Percentiles rank a stretch among this genome's conserved stretches.
These are phyloP conservation scores for Drosophila mayaguana DNA, from an alignment of 2,888 invertebrate genomes.

Conservation along the genomic window DNA sequence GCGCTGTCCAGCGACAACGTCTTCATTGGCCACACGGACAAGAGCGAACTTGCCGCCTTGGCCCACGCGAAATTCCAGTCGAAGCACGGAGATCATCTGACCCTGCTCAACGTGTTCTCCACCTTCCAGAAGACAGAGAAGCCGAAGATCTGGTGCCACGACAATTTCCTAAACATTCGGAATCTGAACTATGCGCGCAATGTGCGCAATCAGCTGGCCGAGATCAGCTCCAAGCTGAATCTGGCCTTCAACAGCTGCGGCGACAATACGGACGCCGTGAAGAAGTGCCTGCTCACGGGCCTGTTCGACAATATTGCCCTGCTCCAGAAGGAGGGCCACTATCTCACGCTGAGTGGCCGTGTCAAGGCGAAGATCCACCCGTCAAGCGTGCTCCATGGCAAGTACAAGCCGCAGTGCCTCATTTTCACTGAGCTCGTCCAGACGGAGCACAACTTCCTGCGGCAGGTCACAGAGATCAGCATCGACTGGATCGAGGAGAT, in stretches of 20 bases:
- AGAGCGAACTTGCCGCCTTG: constrained; percentile 91
- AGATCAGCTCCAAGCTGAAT: constrained; percentile 88
- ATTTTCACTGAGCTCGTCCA: constrained; percentile 95
- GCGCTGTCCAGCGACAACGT: constrained; percentile 95
- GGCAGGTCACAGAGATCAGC: constrained; percentile 91
- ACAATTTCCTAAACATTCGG: constrained; percentile 93
- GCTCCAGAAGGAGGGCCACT: constrained; percentile 90
- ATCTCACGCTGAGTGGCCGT: constrained; percentile 88
- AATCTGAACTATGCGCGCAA: constrained; percentile 93
- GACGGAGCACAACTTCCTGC: constrained; percentile 92
- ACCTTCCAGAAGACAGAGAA: constrained; percentile 90
- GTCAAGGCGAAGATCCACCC: constrained; percentile 94
- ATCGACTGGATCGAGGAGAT: constrained; percentile 91
- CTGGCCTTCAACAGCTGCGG: constrained; percentile 89
- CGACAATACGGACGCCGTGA: constrained; percentile 87
- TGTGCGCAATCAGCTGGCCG: constrained; percentile 91
- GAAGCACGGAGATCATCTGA: constrained; percentile 95
- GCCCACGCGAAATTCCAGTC: constrained; percentile 93
- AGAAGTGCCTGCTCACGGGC: constrained; percentile 93
- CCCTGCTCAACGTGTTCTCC: constrained; percentile 94
- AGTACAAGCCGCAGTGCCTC: constrained; percentile 89
- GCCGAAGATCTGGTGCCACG: constrained; percentile 93
- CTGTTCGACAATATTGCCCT: constrained; percentile 95
- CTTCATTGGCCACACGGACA: constrained; percentile 88
- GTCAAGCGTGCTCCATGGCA: constrained; percentile 88